Conservation (phyloP, 2,797 vertebrate species). For the Myiothlypis chrysogaster region DNA sequence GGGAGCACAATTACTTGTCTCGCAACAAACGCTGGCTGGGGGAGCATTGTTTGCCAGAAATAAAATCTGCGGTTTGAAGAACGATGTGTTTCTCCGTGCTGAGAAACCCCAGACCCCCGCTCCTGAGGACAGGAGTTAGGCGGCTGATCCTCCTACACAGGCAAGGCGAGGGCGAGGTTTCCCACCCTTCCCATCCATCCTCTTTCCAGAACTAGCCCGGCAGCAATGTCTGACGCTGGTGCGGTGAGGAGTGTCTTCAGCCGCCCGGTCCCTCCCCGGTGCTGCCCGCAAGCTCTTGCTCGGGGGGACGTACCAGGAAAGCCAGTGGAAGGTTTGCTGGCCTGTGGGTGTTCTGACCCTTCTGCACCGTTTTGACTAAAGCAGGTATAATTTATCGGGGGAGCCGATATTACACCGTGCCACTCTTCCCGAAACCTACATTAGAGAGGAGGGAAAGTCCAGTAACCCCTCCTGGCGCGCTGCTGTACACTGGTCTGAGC, state of each 20-base stretch:
- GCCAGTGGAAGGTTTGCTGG: neutral
- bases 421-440: neutral
- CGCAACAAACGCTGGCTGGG: slow-evolving; percentile 50
- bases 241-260: neutral
- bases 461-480: neutral
- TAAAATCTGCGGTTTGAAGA: slow-evolving; percentile 10
- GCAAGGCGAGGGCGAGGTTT: neutral
- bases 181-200: neutral
- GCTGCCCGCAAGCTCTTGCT: neutral
- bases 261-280: neutral
- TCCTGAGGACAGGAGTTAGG: slow-evolving; percentile 5
- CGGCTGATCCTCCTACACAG: neutral
- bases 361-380: slow-evolving; percentile 5
- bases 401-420: neutral
- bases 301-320: neutral
- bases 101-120: neutral
- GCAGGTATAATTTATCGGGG: slow-evolving; percentile 26
- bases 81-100: neutral
- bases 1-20: slow-evolving; percentile 74
- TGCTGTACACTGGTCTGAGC: neutral
- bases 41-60: slow-evolving; percentile 60
- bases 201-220: neutral
- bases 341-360: neutral
- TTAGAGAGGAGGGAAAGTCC: slow-evolving; percentile 5
- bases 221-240: slow-evolving; percentile 29